Conservation (phyloP, 2,113 vertebrate species). For the Callithrix jacchus region DNA sequence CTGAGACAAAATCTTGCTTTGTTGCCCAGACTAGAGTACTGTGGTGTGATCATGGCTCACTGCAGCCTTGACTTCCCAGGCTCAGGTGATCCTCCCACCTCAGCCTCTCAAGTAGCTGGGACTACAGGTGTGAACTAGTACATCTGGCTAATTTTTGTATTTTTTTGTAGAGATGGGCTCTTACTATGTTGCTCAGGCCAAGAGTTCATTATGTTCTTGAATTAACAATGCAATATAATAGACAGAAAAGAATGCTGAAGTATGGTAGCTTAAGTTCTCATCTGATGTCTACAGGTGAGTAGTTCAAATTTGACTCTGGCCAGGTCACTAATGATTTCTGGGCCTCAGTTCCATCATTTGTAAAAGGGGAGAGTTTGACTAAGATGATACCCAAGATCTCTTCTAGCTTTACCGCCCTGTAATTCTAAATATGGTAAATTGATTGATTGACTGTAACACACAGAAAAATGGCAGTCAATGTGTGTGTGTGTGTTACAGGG, state of each 20-base stretch:
- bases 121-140: too few relatives aligned
- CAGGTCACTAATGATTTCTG: neutral
- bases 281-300: neutral
- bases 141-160: too few relatives aligned
- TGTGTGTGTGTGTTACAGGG: neutral
- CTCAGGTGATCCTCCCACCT: too few relatives aligned
- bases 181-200: too few relatives aligned
- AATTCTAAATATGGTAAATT: neutral
- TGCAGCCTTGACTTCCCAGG: too few relatives aligned
- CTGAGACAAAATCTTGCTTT: too few relatives aligned
- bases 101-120: too few relatives aligned
- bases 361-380: neutral
- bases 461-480: neutral
- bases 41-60: too few relatives aligned
- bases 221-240: neutral
- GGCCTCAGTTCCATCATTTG: neutral
- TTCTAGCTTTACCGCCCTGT: neutral
- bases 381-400: neutral
- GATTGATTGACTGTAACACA: neutral
- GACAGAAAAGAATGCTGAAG: neutral
- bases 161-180: too few relatives aligned
- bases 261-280: neutral
- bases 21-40: too few relatives aligned
- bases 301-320: neutral
- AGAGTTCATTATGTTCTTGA: neutral